A percentile compares a stretch with the other conserved stretches of the same genome.
Conservation (phyloP, 1,140 invertebrate species). For the Drosophila santomea region DNA sequence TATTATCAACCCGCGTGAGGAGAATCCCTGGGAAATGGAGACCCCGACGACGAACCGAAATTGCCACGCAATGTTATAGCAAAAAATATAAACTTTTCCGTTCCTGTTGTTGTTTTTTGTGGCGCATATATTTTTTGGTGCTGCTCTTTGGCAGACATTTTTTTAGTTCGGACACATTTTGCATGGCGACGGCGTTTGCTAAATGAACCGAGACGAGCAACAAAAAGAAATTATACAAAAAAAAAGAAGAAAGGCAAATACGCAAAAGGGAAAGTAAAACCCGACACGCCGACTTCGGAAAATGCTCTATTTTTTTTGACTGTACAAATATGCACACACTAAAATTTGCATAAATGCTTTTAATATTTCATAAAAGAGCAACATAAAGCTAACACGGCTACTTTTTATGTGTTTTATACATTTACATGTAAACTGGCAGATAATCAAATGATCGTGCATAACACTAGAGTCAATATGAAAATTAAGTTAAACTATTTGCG, state of each 20-base stretch:
- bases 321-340: not conserved
- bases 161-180: constrained; percentile 69
- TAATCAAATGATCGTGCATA: no score
- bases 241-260: constrained; percentile 8
- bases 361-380: not conserved
- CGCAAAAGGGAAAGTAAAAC: constrained; percentile 26
- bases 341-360: constrained; percentile 3
- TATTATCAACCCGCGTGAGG: constrained; percentile 71
- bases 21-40: constrained; percentile 35
- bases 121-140: constrained; percentile 28
- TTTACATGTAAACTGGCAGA: no score
- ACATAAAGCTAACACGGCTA: not conserved
- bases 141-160: constrained; percentile 51
- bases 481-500: no score
- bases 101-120: constrained; percentile 18
- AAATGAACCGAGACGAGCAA: constrained; percentile 71
- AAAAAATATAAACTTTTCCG: constrained; percentile 63
- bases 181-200: constrained; percentile 67
- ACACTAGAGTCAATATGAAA: no score
- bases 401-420: not conserved
- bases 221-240: constrained; percentile 52
- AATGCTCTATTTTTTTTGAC: constrained; percentile 17
- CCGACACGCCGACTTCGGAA: not conserved
- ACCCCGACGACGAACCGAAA: constrained; percentile 36
- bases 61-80: constrained; percentile 65